phyloP scores from a whole-genome alignment of 2,888 invertebrate genomes.

The Dynastes grantii region DNA sequence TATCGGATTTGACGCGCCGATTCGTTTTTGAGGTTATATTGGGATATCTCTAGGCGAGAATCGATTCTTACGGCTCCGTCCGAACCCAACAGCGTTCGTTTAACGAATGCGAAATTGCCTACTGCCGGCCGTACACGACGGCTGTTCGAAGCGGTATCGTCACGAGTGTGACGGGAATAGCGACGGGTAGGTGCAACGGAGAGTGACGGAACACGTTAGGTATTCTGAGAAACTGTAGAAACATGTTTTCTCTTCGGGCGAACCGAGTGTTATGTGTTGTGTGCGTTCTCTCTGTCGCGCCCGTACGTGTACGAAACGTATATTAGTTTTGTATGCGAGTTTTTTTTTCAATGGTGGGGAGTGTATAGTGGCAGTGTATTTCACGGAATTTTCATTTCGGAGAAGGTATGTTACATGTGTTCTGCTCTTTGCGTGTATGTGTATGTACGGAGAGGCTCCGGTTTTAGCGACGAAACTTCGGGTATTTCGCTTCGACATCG shows the following conservation, averaged over 20 bases:
- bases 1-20: constrained; percentile 18
- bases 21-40: constrained; percentile 50
- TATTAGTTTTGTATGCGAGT: constrained; percentile 36
- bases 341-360: constrained; percentile 54
- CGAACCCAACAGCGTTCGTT: constrained; percentile 51
- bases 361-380: constrained; percentile 61
- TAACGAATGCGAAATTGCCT: constrained; percentile 55
- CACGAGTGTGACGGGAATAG: constrained; percentile 50
- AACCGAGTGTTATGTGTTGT: constrained; percentile 54
- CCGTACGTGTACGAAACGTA: constrained; percentile 27
- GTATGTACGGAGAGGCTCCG: constrained; percentile 33
- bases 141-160: constrained; percentile 53
- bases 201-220: constrained; percentile 47
- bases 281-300: constrained; percentile 26
- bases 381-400: constrained; percentile 68
- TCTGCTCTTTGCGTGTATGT: constrained; percentile 51
- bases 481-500: constrained; percentile 8
- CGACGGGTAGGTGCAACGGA: constrained; percentile 33
- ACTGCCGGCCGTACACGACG: constrained; percentile 55
- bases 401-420: constrained; percentile 62
- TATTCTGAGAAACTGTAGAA: constrained; percentile 66
- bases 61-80: constrained; percentile 46
- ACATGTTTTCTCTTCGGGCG: constrained; percentile 69
- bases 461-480: constrained; percentile 34
- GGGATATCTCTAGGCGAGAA: constrained; percentile 14